Conservation (phyloP, 1,140 invertebrate species). For the Propsilocerus akamusi region DNA sequence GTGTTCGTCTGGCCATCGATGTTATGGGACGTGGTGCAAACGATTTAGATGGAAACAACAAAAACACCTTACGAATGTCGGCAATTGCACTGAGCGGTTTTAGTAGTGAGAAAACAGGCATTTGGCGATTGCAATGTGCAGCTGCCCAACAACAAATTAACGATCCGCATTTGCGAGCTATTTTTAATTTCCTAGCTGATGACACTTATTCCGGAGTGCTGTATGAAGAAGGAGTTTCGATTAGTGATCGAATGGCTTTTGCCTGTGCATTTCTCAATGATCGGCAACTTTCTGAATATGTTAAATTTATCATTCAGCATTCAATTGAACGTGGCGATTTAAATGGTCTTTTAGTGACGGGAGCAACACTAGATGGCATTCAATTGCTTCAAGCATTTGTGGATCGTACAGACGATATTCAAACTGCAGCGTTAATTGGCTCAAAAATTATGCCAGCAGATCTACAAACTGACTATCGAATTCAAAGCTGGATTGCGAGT, state of each 20-base stretch:
- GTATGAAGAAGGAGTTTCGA: conserved; percentile 54
- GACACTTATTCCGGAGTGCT: conserved; percentile 44
- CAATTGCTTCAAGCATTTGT: conserved; percentile 74
- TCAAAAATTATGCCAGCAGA: conserved; percentile 50
- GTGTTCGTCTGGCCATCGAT: conserved; percentile 64
- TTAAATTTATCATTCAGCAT: conserved; percentile 45
- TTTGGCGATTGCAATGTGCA: conserved; percentile 67
- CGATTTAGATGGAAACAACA: conserved; percentile 14
- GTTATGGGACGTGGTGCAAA: conserved; percentile 53
- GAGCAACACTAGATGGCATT: conserved; percentile 51
- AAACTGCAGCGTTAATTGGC: conserved; percentile 69
- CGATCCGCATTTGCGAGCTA: conserved; percentile 78
- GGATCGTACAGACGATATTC: conserved; percentile 79
- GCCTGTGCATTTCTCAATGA: conserved; percentile 79
- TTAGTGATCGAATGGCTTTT: conserved; percentile 86
- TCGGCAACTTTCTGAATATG: conserved; percentile 54
- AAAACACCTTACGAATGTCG: conserved; percentile 39
- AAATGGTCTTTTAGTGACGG: conserved; percentile 71
- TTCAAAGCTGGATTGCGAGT: conserved; percentile 54
- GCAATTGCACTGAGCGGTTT: conserved; percentile 84
- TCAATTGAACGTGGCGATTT: conserved; percentile 63
- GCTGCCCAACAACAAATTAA: conserved; percentile 47
- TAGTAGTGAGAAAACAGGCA: conserved; percentile 56
- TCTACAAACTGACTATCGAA: conserved; percentile 38
- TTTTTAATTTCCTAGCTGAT: conserved; percentile 80